These are phyloP conservation scores for Megaleporinus macrocephalus DNA, from an alignment of 2,113 vertebrate genomes.

Conservation along the genomic window DNA sequence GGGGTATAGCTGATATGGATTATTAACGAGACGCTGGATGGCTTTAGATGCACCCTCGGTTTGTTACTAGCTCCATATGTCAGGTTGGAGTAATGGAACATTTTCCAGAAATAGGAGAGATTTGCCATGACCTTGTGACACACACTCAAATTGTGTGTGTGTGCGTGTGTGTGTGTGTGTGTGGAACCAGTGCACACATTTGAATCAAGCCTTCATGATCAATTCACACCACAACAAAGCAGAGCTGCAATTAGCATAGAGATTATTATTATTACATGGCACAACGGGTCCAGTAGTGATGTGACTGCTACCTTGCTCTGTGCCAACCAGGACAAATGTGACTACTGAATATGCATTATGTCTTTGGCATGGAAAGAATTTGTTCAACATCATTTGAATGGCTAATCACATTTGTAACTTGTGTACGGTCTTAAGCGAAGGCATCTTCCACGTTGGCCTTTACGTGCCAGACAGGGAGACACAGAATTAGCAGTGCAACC, in stretches of 20 bases:
- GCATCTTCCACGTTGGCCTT: constrained; percentile 57
- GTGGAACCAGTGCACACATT: too few species aligned
- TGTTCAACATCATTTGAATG: constrained; percentile 58
- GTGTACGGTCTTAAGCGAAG: constrained; percentile 51
- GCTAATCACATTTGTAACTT: constrained; percentile 37
- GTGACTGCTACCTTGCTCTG: background rate
- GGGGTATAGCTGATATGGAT: constrained; percentile 68
- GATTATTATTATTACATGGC: background rate
- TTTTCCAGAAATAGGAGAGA: constrained; percentile 33
- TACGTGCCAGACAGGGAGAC: constrained; percentile 49
- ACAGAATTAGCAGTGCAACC: constrained; percentile 30
- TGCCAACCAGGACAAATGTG: constrained; percentile 21
- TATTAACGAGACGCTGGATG: constrained; percentile 71
- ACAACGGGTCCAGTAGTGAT: background rate
- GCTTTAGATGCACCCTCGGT: constrained; percentile 60
- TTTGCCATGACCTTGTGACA: constrained; percentile 50
- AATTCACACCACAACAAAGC: background rate
- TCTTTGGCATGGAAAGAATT: constrained; percentile 53
- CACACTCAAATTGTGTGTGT: constrained; percentile 21
- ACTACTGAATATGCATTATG: constrained; percentile 39
- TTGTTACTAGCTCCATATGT: constrained; percentile 69
- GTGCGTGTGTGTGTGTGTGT: too few species aligned
- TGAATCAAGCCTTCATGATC: background rate
- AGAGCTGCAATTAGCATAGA: background rate
- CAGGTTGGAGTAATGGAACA: constrained; percentile 59